Evolutionary conservation across 2,888 invertebrate genomes (phyloP).

Genomic region (Drosophila pseudotalamancana): DNA sequence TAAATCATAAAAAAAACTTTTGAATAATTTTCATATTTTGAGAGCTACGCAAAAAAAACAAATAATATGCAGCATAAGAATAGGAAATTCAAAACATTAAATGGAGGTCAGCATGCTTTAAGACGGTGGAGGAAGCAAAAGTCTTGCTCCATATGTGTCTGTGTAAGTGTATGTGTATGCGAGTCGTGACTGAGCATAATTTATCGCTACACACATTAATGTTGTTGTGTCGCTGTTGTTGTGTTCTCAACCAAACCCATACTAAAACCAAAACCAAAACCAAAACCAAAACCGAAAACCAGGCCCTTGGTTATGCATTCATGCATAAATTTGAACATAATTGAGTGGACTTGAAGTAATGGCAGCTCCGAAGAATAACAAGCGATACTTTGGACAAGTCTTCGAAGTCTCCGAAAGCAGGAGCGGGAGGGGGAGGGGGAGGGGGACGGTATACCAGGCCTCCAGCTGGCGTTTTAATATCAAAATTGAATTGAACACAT

Average conservation of each 20-base stretch:
- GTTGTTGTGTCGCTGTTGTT: conserved; percentile 5
- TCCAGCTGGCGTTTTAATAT: conserved; percentile 24
- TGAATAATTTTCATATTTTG: neutral
- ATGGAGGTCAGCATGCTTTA: conserved; percentile 40
- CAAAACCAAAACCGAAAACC: neutral
- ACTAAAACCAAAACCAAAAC: neutral
- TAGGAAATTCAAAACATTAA: conserved; percentile 26
- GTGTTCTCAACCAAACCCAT: conserved; percentile 14
- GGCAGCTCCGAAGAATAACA: conserved; percentile 29
- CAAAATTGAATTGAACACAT: neutral
- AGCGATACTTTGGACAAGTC: conserved; percentile 37
- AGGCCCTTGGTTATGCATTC: conserved; percentile 30
- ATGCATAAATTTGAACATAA: conserved; percentile 57
- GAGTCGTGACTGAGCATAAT: conserved; percentile 57
- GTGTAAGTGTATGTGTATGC: conserved; percentile 1
- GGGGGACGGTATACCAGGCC: neutral
- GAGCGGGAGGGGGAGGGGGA: too few species aligned
- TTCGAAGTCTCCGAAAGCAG: too few species aligned
- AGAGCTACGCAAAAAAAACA: neutral
- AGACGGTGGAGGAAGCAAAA: conserved; percentile 36
- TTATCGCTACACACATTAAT: conserved; percentile 21
- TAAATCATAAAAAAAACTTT: neutral
- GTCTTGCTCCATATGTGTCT: neutral
- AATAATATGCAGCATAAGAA: conserved; percentile 5
- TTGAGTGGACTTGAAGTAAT: conserved; percentile 35